Evolutionary conservation across 1,140 invertebrate genomes (phyloP), one percentile per base, ranked within the genome.

Genomic region (Gonatopus flavifemur): DNA sequence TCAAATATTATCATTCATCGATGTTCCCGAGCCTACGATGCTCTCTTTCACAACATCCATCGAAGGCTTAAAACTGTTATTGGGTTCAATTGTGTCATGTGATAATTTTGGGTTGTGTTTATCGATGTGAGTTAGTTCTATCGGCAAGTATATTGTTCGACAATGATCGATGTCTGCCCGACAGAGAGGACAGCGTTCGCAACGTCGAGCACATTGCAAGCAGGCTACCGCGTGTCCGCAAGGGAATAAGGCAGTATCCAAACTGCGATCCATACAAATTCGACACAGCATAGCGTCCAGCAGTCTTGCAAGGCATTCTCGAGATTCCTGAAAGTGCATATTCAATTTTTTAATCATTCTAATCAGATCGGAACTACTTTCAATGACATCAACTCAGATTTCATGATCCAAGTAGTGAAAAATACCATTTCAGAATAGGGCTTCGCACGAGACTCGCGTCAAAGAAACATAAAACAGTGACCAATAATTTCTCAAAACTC

Each of bases 211-310:
- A 68, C 90, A 93, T 16, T 81, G 74, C 19, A 79, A 70, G 72
- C 90, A 92, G 53, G 88, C 88, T 15, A 90, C 83, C n/a, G 89
- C 87, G 73, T 93, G 90, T 30, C 86, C 81, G 68, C 90, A 93
- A 4, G 89, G 89, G 74, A 89, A 85, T 75, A 93, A 87, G 46
- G 88, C 86, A n/a, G 87, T 87, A 76, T 90, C 85, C 59, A 91
- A 84, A 49, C 83, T 81, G 21, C 81, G 81, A 74, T 92, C 90
- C 88, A 91, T 91, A 62, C 90, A 93, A 53, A 91, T 88, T 61
- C 88, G 83, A 66, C 89, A 93, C 13, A 88, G 84, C 78, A 91
- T 84, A 21, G 86, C 84, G 59, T 89, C 87, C 49, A 85, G 66
- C 22, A 88, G 74, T 46, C 82, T 80, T 20, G 77, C 78, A 47